These are phyloP conservation scores for Dysidea cf. avara DNA, from an alignment of 37 sponge, comb jelly and placozoan genomes.

Conservation along the genomic window DNA sequence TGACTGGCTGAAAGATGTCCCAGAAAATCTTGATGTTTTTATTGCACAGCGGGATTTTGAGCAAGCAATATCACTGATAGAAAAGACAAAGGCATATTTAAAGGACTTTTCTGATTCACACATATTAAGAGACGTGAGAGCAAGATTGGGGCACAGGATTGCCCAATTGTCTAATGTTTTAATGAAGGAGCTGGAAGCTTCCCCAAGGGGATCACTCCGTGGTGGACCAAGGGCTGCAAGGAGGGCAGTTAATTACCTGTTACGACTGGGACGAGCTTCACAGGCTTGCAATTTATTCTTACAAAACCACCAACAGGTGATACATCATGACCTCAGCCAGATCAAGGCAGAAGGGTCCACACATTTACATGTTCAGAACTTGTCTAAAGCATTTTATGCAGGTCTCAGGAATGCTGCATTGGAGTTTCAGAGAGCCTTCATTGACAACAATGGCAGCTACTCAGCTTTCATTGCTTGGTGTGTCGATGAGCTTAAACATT, in stretches of 20 bases:
- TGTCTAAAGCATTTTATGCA: constrained; percentile 70
- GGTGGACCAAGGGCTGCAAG: constrained; percentile 88
- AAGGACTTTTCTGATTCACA: constrained; percentile 66
- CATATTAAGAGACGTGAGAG: constrained; percentile 64
- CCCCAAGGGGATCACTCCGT: constrained; percentile 68
- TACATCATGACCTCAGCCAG: constrained; percentile 56
- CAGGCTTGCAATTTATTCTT: constrained; percentile 90
- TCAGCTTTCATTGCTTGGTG: constrained; percentile 94
- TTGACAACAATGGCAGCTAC: constrained; percentile 60
- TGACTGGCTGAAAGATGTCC: constrained; percentile 86
- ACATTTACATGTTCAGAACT: constrained; percentile 77
- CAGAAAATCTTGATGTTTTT: constrained; percentile 93
- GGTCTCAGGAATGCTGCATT: constrained; percentile 68
- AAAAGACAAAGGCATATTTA: constrained; percentile 45
- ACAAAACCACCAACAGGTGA: constrained; percentile 65
- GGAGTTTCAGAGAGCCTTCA: constrained; percentile 84
- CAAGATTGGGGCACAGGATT: constrained; percentile 65
- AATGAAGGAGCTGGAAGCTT: constrained; percentile 86
- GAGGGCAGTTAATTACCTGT: constrained; percentile 67
- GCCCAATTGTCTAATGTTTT: constrained; percentile 60
- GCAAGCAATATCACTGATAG: constrained; percentile 72
- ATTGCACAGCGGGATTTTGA: constrained; percentile 98
- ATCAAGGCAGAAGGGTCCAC: constrained; percentile 88
- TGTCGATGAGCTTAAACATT: constrained; percentile 58
- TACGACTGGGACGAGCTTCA: constrained; percentile 72